Percentiles rank a stretch among this genome's conserved stretches.
Evolutionary conservation across 2,888 invertebrate genomes (phyloP).

Genomic region (Pimpla rufipes): DNA sequence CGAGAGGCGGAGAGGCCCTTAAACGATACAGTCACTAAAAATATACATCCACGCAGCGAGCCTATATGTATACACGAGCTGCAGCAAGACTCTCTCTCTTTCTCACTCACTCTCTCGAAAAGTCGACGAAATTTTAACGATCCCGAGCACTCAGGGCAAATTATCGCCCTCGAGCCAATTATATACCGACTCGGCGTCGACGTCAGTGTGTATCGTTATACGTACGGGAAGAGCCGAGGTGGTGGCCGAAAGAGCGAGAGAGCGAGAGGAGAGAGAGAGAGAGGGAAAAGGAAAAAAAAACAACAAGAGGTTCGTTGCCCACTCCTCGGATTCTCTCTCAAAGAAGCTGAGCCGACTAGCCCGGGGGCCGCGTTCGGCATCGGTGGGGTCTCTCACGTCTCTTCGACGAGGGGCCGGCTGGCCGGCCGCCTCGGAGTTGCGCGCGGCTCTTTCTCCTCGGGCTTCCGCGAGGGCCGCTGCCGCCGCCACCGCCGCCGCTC

Average conservation of each 20-base stretch:
- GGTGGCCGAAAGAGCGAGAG: not conserved
- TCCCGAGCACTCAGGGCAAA: slow-evolving; percentile 80
- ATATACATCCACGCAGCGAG: no score
- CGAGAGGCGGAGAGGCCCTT: no score
- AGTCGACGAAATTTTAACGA: slow-evolving; percentile 80
- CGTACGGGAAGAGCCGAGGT: slow-evolving; percentile 61
- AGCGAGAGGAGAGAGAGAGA: slow-evolving; percentile 37
- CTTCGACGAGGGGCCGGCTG: slow-evolving; percentile 35
- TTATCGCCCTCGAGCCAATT: slow-evolving; percentile 82
- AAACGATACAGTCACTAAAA: no score
- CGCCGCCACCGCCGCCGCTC: no score
- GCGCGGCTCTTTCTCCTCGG: slow-evolving; percentile 14
- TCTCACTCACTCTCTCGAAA: slow-evolving; percentile 66
- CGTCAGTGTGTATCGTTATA: slow-evolving; percentile 69
- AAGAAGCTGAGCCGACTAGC: slow-evolving; percentile 65
- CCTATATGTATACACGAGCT: not conserved
- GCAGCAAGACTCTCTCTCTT: not conserved
- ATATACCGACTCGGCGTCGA: slow-evolving; percentile 68
- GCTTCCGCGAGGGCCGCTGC: slow-evolving; percentile 53
- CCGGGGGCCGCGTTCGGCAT: slow-evolving; percentile 61
- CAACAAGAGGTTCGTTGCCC: slow-evolving; percentile 13
- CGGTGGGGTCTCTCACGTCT: slow-evolving; percentile 65
- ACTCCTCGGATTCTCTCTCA: slow-evolving; percentile 52
- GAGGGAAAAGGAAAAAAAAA: slow-evolving; percentile 7
- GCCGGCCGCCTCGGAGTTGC: no score